Conservation (phyloP, 2,113 vertebrate species). For the Ictalurus furcatus region DNA sequence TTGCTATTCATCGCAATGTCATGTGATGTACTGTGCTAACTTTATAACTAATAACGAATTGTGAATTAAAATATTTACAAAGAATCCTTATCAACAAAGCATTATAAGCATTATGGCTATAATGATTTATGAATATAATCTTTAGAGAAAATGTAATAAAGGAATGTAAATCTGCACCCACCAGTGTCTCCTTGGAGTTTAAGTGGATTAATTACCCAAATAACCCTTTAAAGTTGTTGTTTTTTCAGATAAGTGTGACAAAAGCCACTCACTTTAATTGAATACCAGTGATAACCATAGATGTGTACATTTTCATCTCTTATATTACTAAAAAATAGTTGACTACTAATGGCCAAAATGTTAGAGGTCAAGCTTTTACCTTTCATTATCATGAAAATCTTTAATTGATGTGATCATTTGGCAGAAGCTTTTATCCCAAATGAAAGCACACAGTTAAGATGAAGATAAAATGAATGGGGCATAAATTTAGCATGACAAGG, state of each 20-base stretch:
- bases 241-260: neutral
- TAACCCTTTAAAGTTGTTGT: neutral
- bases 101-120: neutral
- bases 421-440: neutral
- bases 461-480: neutral
- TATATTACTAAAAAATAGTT: neutral
- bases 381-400: neutral
- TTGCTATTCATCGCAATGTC: neutral
- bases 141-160: neutral
- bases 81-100: neutral
- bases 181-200: neutral
- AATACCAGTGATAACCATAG: neutral
- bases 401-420: neutral
- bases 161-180: neutral
- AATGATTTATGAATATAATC: neutral
- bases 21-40: neutral
- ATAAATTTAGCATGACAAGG: neutral
- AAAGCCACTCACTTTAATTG: neutral
- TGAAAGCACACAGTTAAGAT: neutral
- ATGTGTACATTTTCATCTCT: conserved; percentile 16
- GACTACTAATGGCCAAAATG: neutral
- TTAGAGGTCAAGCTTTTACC: neutral
- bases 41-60: neutral
- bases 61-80: neutral
- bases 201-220: neutral